A percentile compares a stretch with the other conserved stretches of the same genome.
phyloP scores from a whole-genome alignment of 2,888 invertebrate genomes.

The Heteropelma amictum region DNA sequence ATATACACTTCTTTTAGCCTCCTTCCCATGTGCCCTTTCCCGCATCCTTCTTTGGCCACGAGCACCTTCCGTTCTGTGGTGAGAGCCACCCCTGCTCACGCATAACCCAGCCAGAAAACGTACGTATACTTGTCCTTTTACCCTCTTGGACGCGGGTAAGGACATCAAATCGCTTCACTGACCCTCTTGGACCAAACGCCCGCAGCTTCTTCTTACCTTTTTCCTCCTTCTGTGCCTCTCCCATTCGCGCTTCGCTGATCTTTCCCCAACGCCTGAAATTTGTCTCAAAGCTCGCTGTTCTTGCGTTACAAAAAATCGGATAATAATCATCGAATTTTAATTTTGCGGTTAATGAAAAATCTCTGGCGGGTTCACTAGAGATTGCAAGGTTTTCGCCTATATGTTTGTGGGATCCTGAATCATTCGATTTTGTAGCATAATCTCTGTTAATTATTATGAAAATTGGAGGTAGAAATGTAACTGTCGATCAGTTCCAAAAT shows the following conservation, averaged over 20 bases:
- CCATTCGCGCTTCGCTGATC: not conserved
- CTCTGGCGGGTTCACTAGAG: too few species aligned
- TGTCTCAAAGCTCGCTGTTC: too few species aligned
- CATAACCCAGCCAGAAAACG: slow-evolving; percentile 44
- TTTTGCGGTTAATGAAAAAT: too few species aligned
- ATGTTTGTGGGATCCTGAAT: too few species aligned
- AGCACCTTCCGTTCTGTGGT: slow-evolving; percentile 50
- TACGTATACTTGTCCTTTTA: slow-evolving; percentile 42
- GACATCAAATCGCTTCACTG: slow-evolving; percentile 36
- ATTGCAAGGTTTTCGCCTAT: too few species aligned
- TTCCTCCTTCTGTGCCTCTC: slow-evolving; percentile 3
- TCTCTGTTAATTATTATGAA: too few species aligned
- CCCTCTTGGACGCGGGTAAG: slow-evolving; percentile 41
- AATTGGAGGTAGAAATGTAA: too few species aligned
- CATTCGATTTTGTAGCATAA: too few species aligned
- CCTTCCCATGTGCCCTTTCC: slow-evolving; percentile 43
- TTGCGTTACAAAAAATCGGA: too few species aligned
- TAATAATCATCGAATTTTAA: too few species aligned
- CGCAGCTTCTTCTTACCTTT: slow-evolving; percentile 37
- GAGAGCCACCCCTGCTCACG: slow-evolving; percentile 52
- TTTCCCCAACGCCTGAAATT: too few species aligned
- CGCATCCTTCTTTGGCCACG: slow-evolving; percentile 45
- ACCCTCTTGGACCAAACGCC: slow-evolving; percentile 25
- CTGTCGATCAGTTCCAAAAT: too few species aligned
- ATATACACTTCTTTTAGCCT: slow-evolving; percentile 39